Base-by-base conservation (phyloP, 2,888 invertebrate genomes). In the Hylaea fasciaria region DNA sequence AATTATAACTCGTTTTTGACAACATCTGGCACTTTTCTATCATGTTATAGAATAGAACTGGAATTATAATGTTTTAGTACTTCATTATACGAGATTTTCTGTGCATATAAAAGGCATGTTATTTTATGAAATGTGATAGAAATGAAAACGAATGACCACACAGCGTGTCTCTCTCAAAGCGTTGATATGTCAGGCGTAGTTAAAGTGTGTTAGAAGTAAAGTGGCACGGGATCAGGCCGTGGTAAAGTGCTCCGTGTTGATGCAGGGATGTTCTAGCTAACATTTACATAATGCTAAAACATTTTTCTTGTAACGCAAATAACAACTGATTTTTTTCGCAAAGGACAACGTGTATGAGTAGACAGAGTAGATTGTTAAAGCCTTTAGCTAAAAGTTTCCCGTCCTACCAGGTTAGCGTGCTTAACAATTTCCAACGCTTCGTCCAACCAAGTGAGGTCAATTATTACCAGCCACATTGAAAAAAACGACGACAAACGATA, bases 201-300 rank as follows among this genome's bases (percentile, higher is more conserved):
- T 49, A 32, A 13, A 22, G 29, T 48, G 45, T 57, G 13, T 37
- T 50, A 57, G 46, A 47, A 51, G 41, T 57, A 46, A 16, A 40
- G 45, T 41, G 43, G 16, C 47, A 11, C 11, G 46, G 41, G 50
- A 41, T 39, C 47, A n/a, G 17, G 17, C 14, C 51, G 49, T 40
- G 58, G 35, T 45, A 44, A 49, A 54, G 53, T 52, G 59, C 53
- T 48, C 14, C 40, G 17, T 40, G 53, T 59, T 44, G 17, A 39
- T 39, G 44, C 9, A 40, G 52, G n/a, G 43, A n/a, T 49, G 59
- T 48, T 59, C 29, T 58, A 41, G 46, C 41, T 22, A 40, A 44
- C 53, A 59, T 59, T 59, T 54, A 59, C 49, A 58, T 58, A 53
- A 58, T 58, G 48, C 39, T 58, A 58, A 53, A 58, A 58, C 58